Conservation (phyloP, 2,888 invertebrate species). For the Saturnia pavonia region DNA sequence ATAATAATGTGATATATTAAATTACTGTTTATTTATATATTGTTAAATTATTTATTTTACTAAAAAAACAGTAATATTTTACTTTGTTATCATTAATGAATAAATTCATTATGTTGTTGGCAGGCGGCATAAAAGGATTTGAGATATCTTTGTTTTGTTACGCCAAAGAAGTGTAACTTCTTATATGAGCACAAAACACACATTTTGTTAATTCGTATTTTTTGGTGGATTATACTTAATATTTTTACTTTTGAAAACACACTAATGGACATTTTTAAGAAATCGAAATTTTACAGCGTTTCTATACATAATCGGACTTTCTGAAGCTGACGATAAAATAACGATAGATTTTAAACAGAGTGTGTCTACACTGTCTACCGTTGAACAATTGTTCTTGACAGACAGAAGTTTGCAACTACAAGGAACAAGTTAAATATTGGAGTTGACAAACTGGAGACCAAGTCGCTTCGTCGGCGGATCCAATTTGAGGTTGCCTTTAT, state of each 20-base stretch:
- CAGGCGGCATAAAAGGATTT: too few species aligned
- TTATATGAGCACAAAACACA: too few species aligned
- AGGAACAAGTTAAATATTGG: constrained; percentile 69
- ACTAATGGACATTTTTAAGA: background rate
- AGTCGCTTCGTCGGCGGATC: constrained; percentile 47
- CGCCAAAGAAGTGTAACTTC: too few species aligned
- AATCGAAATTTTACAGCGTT: background rate
- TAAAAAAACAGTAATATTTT: too few species aligned
- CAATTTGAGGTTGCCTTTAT: constrained; percentile 48
- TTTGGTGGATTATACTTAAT: too few species aligned
- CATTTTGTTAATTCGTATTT: too few species aligned
- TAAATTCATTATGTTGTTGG: too few species aligned
- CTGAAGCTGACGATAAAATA: constrained; percentile 38
- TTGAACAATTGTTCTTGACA: constrained; percentile 57
- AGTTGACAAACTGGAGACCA: constrained; percentile 63
- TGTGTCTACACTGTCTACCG: constrained; percentile 44
- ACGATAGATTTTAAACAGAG: constrained; percentile 42
- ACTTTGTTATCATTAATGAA: too few species aligned
- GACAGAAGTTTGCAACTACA: constrained; percentile 56
- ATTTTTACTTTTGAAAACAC: background rate
- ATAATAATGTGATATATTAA: too few species aligned
- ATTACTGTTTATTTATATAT: too few species aligned
- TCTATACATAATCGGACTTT: constrained; percentile 34
- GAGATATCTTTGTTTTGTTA: too few species aligned
- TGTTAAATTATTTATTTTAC: too few species aligned